Evolutionary conservation across 2,797 vertebrate genomes (phyloP), one percentile per base, ranked within the genome.

Genomic region (Sciurus vulgaris): DNA sequence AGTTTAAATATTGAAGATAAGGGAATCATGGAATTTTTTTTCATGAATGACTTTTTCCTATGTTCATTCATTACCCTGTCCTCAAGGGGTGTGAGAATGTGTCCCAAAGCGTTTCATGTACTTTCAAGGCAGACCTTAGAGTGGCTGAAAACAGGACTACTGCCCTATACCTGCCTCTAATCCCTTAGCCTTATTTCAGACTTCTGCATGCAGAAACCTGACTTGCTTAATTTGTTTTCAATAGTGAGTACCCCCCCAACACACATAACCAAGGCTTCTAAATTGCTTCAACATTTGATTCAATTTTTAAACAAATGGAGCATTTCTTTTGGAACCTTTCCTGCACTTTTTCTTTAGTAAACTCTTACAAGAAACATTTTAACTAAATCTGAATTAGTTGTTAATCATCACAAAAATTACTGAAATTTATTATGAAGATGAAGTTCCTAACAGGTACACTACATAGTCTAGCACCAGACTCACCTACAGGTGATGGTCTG

Each of bases 1-100:
- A n/a, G 28, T 87, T 86, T 85, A 41, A 94, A 76, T 73, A 20
- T 79, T 73, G 17, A 84, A 94, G 69, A 95, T 89, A 79, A 88
- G 79, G 38, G 47, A 70, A 41, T 89, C 54, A 54, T 17, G 89
- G 4, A 15, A 51, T 59, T 91, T 56, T 56, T 94, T 94, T 83
- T 83, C 35, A 63, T 35, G 10, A 13, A 83, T 35, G 49, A 20
- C 44, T 59, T 89, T 94, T 65, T 86, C 30, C 35, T 74, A 10
- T 30, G 10, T 22, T 87, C 3, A 86, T 41, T 69, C 49, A 93
- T 51, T 86, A 70, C 47, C 63, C 30, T 38, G 9, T 73, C 22
- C 15, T 85, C 67, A 10, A 0, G n/a, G 12, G 35, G 38, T 28
- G 20, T 41, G 65, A 91, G 14, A 20, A 7, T 38, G 2, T 30